Evolutionary conservation across 2,888 invertebrate genomes (phyloP).

Genomic region (Sipha maydis): DNA sequence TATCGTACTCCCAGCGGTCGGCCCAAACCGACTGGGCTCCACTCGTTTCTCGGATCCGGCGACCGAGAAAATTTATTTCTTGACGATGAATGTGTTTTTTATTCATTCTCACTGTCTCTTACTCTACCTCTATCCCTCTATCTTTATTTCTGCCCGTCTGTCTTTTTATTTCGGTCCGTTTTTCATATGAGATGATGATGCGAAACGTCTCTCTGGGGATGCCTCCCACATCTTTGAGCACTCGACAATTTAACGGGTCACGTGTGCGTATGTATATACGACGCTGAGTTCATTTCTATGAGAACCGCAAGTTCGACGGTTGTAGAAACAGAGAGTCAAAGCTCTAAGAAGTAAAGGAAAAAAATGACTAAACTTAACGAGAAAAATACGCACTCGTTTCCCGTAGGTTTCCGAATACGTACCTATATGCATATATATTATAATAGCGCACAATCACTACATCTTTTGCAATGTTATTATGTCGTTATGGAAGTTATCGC

Average conservation of each 20-base stretch:
- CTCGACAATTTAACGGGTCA: not conserved
- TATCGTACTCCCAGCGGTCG: not conserved
- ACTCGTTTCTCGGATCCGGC: not conserved
- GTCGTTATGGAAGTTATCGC: not conserved
- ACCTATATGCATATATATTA: too few relatives aligned
- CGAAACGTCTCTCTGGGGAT: slow-evolving; percentile 8
- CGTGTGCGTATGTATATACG: not conserved
- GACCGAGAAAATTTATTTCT: not conserved
- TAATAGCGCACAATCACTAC: not conserved
- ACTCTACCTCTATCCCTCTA: not conserved
- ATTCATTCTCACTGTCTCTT: not conserved
- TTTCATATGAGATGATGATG: slow-evolving; percentile 26
- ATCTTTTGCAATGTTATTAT: not conserved
- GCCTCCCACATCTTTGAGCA: not conserved
- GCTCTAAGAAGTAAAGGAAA: too few relatives aligned
- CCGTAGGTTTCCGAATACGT: not conserved
- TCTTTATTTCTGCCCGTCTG: not conserved
- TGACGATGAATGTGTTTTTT: not conserved
- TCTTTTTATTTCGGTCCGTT: slow-evolving; percentile 28
- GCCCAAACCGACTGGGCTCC: not conserved
- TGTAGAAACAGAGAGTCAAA: not conserved
- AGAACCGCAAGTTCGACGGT: not conserved
- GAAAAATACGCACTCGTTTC: not conserved
- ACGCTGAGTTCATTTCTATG: too few relatives aligned
- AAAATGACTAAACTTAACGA: not conserved